Percentiles rank a stretch among this genome's conserved stretches.
These are phyloP conservation scores for Megamerina dolium DNA, from an alignment of 2,888 invertebrate genomes.

Conservation along the genomic window DNA sequence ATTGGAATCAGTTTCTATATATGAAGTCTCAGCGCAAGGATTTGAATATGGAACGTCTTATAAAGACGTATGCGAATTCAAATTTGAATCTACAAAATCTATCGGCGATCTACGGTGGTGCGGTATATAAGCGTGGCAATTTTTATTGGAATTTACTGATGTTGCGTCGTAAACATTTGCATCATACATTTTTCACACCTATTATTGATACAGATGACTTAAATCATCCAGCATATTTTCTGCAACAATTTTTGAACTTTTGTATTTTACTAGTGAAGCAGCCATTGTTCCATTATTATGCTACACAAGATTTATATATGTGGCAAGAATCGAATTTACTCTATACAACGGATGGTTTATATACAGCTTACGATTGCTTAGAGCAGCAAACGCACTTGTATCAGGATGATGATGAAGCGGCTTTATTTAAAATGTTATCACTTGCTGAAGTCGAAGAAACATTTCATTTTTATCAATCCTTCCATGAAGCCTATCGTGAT, in stretches of 20 bases:
- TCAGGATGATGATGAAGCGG: conserved; percentile 9
- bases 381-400: conserved; percentile 30
- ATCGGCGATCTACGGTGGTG: conserved; percentile 16
- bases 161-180: conserved; percentile 24
- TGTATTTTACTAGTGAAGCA: conserved; percentile 31
- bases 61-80: conserved; percentile 32
- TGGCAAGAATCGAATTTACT: conserved; percentile 36
- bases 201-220: conserved; percentile 37
- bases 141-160: conserved; percentile 33
- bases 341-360: conserved; percentile 36
- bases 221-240: conserved; percentile 36
- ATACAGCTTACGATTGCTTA: conserved; percentile 39
- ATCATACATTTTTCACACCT: conserved; percentile 16
- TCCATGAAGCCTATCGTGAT: conserved; percentile 32
- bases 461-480: conserved; percentile 36
- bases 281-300: conserved; percentile 41
- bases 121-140: conserved; percentile 7
- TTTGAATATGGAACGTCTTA: conserved; percentile 34
- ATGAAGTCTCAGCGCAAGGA: conserved; percentile 31
- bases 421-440: conserved; percentile 25
- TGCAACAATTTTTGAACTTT: conserved; percentile 38
- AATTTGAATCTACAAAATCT: conserved; percentile 28
- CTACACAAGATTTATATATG: conserved; percentile 36
- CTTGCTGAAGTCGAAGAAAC: conserved; percentile 27
- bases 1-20: conserved; percentile 35